phyloP scores from a whole-genome alignment of 2,888 invertebrate species.

The Hydrotaea cyrtoneurina region DNA sequence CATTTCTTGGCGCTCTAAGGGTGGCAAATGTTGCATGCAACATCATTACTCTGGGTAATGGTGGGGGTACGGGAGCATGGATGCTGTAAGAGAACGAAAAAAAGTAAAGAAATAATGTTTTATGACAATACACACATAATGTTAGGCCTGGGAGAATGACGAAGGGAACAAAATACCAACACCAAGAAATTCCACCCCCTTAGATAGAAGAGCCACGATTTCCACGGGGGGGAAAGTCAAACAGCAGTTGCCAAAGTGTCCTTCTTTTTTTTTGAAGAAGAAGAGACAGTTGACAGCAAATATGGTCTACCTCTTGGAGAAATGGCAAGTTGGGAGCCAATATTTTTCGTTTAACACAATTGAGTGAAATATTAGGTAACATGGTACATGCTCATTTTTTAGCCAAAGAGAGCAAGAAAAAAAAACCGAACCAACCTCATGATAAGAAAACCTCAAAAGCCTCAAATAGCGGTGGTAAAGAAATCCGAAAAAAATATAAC shows the following conservation, averaged over 20 bases:
- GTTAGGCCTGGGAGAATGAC: neutral
- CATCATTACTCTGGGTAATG: neutral
- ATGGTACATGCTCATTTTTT: slow-evolving; percentile 47
- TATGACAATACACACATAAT: slow-evolving; percentile 1
- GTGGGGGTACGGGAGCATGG: neutral
- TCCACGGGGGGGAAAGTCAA: neutral
- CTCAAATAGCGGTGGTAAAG: slow-evolving; percentile 61
- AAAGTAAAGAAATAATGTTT: neutral
- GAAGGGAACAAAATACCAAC: neutral
- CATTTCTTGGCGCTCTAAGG: neutral
- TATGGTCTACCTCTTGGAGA: too few species aligned
- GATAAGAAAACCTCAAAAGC: slow-evolving; percentile 65
- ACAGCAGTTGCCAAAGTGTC: neutral
- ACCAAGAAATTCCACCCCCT: slow-evolving; percentile 16
- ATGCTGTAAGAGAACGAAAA: neutral
- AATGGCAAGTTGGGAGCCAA: too few species aligned
- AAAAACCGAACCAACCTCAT: slow-evolving; percentile 61
- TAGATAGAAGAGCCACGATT: neutral
- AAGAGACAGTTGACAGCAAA: too few species aligned
- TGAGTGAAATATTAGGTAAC: slow-evolving; percentile 40
- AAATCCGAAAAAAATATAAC: slow-evolving; percentile 21
- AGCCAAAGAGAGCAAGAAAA: slow-evolving; percentile 24
- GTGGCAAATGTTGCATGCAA: slow-evolving; percentile 19
- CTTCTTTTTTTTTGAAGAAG: neutral
- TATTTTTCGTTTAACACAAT: too few species aligned